A percentile compares a stretch with the other conserved stretches of the same genome.
phyloP scores from a whole-genome alignment of 2,113 vertebrate genomes.

The Anolis carolinensis region DNA sequence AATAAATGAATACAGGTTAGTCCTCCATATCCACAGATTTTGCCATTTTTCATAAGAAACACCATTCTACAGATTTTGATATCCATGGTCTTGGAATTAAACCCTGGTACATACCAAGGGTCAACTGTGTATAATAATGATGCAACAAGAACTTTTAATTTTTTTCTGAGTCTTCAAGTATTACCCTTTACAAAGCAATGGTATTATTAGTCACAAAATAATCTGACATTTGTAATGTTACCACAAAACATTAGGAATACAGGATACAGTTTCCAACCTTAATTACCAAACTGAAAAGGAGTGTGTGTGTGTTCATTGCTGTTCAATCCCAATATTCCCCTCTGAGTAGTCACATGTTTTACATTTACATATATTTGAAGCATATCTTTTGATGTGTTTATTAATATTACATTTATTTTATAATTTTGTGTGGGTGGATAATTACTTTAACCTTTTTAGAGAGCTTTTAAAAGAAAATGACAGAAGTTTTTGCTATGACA shows the following conservation, averaged over 20 bases:
- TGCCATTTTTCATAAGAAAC: no score
- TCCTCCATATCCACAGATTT: no score
- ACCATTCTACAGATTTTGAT: no score
- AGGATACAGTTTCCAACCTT: neutral
- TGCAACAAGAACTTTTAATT: neutral
- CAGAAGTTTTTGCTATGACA: no score
- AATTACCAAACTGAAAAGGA: neutral
- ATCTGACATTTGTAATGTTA: neutral
- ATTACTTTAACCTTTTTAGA: constrained; percentile 43
- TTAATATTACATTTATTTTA: constrained; percentile 39
- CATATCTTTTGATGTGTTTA: constrained; percentile 34
- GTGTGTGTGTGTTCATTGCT: constrained; percentile 1
- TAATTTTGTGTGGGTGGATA: constrained; percentile 38
- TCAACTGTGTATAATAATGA: no score
- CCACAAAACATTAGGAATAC: neutral
- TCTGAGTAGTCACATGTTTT: constrained; percentile 4
- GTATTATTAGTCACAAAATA: neutral
- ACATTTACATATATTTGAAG: constrained; percentile 30
- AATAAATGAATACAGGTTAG: no score
- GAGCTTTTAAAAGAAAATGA: constrained; percentile 10
- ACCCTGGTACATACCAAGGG: no score
- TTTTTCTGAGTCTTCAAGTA: neutral
- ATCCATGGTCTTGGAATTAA: no score
- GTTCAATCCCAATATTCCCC: constrained; percentile 17
- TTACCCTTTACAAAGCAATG: neutral